A percentile compares a stretch with the other conserved stretches of the same genome.
phyloP scores from a whole-genome alignment of 92 coral and sea anemone genomes.

The Blastomussa wellsi region DNA sequence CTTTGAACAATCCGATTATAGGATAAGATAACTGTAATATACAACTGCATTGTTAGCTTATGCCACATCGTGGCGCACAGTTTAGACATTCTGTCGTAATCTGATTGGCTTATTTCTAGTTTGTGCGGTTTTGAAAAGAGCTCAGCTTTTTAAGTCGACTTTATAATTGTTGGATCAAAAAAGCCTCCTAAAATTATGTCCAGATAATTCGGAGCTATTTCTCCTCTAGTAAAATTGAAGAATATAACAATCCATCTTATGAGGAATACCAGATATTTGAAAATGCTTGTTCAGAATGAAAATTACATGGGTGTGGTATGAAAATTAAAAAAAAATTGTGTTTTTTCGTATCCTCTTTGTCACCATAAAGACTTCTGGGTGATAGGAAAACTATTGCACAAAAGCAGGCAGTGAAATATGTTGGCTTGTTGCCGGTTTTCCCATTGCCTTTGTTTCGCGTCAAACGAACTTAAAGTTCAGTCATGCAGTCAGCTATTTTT shows the following conservation, averaged over 20 bases:
- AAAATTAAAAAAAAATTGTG: neutral
- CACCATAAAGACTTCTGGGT: neutral
- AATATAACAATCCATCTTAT: no score
- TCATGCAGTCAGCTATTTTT: neutral
- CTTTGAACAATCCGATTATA: neutral
- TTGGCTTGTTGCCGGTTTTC: neutral
- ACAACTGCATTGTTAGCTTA: neutral
- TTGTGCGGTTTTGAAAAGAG: neutral
- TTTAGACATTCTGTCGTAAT: neutral
- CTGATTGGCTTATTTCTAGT: neutral
- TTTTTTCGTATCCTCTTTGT: neutral
- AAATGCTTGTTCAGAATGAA: neutral
- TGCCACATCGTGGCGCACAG: neutral
- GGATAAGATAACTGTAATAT: neutral
- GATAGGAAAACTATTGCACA: neutral
- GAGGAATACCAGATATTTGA: neutral
- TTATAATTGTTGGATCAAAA: neutral
- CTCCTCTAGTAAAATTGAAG: neutral
- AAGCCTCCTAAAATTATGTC: neutral
- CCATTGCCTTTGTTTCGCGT: neutral
- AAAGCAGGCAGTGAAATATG: neutral
- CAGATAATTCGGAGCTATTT: neutral
- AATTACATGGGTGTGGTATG: no score
- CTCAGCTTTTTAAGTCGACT: neutral
- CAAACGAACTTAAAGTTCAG: neutral